These are phyloP conservation scores for Chaetogeoica ovagalla DNA, from an alignment of 2,888 invertebrate species.

Conservation along the genomic window DNA sequence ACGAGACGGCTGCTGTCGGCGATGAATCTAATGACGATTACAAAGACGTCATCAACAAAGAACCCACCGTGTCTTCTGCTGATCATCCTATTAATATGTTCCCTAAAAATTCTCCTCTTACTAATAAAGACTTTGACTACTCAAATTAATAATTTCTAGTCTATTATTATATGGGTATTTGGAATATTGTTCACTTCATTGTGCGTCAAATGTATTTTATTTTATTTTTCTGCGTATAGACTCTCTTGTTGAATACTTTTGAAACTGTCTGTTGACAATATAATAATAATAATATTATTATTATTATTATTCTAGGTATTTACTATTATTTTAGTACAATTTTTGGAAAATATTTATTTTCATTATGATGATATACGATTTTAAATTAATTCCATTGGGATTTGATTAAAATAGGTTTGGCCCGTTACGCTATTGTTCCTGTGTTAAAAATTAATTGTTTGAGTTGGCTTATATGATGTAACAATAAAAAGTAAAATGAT, in stretches of 20 bases:
- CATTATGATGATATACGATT: not conserved
- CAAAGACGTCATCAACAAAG: constrained; percentile 35
- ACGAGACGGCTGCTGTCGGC: not conserved
- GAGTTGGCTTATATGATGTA: not conserved
- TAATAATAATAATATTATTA: not conserved
- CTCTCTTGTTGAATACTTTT: constrained; percentile 4
- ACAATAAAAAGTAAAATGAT: not conserved
- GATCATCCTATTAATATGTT: constrained; percentile 48
- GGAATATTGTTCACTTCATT: constrained; percentile 8
- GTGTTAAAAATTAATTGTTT: not conserved
- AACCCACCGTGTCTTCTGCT: constrained; percentile 40
- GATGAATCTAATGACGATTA: constrained; percentile 11
- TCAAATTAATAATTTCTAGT: constrained; percentile 47
- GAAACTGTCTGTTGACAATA: not conserved
- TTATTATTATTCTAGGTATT: not conserved
- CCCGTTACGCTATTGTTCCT: not conserved
- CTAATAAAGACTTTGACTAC: constrained; percentile 36
- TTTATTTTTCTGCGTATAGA: constrained; percentile 11
- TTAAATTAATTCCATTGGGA: not conserved
- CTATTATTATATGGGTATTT: not conserved
- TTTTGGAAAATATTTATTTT: not conserved
- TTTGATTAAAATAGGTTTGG: not conserved
- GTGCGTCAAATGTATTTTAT: too few species aligned
- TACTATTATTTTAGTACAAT: not conserved
- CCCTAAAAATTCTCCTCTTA: constrained; percentile 30